Base-by-base conservation (phyloP, 2,888 invertebrate genomes). In the Eupeodes luniger region DNA sequence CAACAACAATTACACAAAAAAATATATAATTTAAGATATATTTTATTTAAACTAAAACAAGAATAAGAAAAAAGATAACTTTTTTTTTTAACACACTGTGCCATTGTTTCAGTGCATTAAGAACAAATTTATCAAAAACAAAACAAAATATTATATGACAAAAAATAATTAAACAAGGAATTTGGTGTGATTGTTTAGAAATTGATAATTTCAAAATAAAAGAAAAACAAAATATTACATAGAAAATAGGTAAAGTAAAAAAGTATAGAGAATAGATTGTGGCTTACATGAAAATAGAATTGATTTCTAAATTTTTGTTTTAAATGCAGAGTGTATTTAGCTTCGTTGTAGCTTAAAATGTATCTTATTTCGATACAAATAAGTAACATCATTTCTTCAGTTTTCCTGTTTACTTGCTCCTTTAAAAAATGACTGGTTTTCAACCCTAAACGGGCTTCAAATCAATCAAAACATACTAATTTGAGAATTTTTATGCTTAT, bases 51-150 rank as follows among this genome's bases (percentile, higher is more conserved):
- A 81, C 14, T 34, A 66, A 36, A 19, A 81, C 14, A 47, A 14
- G 27, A 16, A 51, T 64, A 40, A 40, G 5, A 9, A 40, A 40
- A 40, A 9, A 40, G 9, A 40, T 0, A 40, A 40, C 40, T 40
- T 9, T 79, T 69, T 44, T 40, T 5, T 79, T 69, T 44, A 69
- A 59, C 49, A 64, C 62, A 85, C 51, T 85, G 84, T 85, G 85
- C 78, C 83, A 81, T 83, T 83, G 79, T 79, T 83, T 79, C 79
- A 79, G 66, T 75, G 74, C 62, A 61, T 80, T 69, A 67, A 36
- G 40, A 36, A 64, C 53, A 69, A 49, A 69, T 11, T 44, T 16
- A 59, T 36, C 14, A 55, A 27, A 27, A 27, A 27, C 27, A 27
- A 27, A 44, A 27, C 51, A 61, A 40, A 1, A 40, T 5, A 40